Evolutionary conservation across 2,797 vertebrate species (phyloP).

Genomic region (Phrynocephalus forsythii): DNA sequence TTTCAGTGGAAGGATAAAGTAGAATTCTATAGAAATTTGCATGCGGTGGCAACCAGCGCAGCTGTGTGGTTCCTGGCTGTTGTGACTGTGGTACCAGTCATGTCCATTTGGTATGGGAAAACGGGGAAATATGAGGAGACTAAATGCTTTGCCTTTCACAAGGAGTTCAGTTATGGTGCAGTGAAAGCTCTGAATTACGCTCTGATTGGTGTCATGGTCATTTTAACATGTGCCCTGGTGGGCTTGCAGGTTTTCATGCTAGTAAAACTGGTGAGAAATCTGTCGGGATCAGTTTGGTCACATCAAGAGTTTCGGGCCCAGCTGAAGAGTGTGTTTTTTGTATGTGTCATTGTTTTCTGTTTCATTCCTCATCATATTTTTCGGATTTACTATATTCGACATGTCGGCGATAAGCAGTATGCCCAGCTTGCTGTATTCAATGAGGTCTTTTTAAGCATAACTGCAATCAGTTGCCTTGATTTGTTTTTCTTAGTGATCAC

Average conservation of each 20-base stretch:
- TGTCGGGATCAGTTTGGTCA: conserved; percentile 70
- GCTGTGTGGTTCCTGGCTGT: conserved; percentile 82
- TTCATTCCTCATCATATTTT: conserved; percentile 91
- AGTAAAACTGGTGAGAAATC: conserved; percentile 71
- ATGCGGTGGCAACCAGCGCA: conserved; percentile 77
- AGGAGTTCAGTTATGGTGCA: fast-evolving
- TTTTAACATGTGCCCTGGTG: conserved; percentile 71
- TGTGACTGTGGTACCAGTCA: conserved; percentile 67
- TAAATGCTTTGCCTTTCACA: conserved; percentile 85
- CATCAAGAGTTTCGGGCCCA: conserved; percentile 92
- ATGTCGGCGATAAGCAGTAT: fast-evolving
- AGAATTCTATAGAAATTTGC: conserved; percentile 81
- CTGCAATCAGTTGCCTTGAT: conserved; percentile 89
- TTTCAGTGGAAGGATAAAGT: conserved; percentile 79
- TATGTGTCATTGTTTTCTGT: conserved; percentile 86
- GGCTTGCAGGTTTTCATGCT: conserved; percentile 82
- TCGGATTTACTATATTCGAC: conserved; percentile 81
- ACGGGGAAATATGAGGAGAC: fast-evolving
- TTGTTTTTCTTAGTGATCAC: conserved; percentile 85
- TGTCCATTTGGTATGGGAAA: conserved; percentile 77
- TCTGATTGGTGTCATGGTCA: conserved; percentile 69
- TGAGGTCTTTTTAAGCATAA: conserved; percentile 89
- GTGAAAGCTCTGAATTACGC: conserved; percentile 81
- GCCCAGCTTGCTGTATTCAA: conserved; percentile 73
- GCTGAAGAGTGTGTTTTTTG: conserved; percentile 87